phyloP scores from a whole-genome alignment of 1,140 invertebrate species.

The Patella vulgata region DNA sequence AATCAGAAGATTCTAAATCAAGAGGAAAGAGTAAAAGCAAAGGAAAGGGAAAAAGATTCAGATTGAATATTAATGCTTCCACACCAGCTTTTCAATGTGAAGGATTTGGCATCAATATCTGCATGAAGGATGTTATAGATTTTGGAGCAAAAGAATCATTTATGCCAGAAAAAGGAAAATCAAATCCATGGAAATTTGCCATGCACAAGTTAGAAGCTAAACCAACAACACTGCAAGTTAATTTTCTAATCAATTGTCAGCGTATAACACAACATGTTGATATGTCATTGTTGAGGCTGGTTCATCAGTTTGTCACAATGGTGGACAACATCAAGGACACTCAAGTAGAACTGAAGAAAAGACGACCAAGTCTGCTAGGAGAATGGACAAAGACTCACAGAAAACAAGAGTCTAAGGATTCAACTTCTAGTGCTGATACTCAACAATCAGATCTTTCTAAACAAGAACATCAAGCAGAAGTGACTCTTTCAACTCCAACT shows the following conservation, averaged over 20 bases:
- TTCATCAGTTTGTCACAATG: slow-evolving; percentile 98
- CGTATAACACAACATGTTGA: slow-evolving; percentile 76
- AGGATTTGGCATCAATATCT: slow-evolving; percentile 85
- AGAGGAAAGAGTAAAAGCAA: slow-evolving; percentile 41
- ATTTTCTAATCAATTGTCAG: slow-evolving; percentile 57
- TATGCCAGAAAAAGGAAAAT: slow-evolving; percentile 69
- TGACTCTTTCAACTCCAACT: slow-evolving; percentile 9
- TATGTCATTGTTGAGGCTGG: slow-evolving; percentile 90
- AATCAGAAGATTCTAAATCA: slow-evolving; percentile 64
- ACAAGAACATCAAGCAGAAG: slow-evolving; percentile 11
- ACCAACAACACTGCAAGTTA: slow-evolving; percentile 63
- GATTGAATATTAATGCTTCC: slow-evolving; percentile 69
- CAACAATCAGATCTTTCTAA: slow-evolving; percentile 55
- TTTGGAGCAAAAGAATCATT: slow-evolving; percentile 85
- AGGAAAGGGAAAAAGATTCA: slow-evolving; percentile 39
- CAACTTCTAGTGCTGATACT: slow-evolving; percentile 61
- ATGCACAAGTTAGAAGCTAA: slow-evolving; percentile 66
- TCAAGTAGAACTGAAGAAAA: slow-evolving; percentile 80
- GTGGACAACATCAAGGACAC: slow-evolving; percentile 97
- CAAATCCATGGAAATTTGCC: slow-evolving; percentile 52
- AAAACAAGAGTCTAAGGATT: slow-evolving; percentile 63
- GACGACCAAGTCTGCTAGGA: slow-evolving; percentile 28
- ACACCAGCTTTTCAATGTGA: slow-evolving; percentile 92
- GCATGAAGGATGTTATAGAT: slow-evolving; percentile 85
- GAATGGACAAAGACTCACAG: slow-evolving; percentile 57